Percentiles rank a stretch among this genome's conserved stretches.
These are phyloP conservation scores for Nomada flava DNA, from an alignment of 2,888 invertebrate species.

Conservation along the genomic window DNA sequence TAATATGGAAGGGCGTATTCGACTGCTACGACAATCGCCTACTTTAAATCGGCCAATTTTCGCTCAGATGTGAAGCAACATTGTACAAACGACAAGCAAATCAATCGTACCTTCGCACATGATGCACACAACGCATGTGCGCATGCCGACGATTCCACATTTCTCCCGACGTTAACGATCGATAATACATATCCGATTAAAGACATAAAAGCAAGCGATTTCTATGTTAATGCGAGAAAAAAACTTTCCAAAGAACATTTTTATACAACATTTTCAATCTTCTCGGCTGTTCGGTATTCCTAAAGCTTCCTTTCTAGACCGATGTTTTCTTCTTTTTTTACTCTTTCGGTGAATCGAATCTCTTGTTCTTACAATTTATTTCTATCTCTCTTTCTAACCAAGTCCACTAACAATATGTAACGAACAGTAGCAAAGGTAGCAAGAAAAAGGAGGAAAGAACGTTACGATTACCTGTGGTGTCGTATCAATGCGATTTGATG, in stretches of 20 bases:
- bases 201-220: background rate
- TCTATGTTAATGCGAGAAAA: background rate
- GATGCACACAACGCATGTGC: background rate
- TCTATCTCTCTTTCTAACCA: background rate
- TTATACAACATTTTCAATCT: no score
- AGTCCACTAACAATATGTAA: no score
- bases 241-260: background rate
- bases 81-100: background rate
- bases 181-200: background rate
- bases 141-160: background rate
- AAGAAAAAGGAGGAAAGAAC: background rate
- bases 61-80: background rate
- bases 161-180: background rate
- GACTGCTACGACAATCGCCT: no score
- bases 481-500: conserved; percentile 4
- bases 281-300: no score
- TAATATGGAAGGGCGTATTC: no score
- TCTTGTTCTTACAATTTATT: background rate
- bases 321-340: no score
- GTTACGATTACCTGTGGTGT: conserved; percentile 17
- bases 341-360: background rate
- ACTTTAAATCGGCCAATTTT: no score
- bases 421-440: background rate
- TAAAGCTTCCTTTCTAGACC: no score
- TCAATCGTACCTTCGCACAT: background rate